Evolutionary conservation across 2,888 invertebrate genomes (phyloP), one percentile per base, ranked within the genome.

Genomic region (Lasioglossum marginatum): DNA sequence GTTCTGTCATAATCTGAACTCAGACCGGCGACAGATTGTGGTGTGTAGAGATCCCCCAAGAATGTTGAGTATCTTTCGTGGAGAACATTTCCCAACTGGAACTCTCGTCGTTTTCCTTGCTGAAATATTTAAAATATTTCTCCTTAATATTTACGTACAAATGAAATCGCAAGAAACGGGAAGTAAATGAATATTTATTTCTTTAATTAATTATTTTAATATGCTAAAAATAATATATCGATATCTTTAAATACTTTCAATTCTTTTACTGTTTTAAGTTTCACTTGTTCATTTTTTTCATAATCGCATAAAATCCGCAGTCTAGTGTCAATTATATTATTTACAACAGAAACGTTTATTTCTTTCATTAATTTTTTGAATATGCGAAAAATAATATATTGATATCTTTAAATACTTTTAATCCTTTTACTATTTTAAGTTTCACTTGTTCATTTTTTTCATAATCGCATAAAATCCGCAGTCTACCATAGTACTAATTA

Each of bases 1-100:
- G 98, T 98, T 74, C 98, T 96, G 78, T 97, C 97, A 92, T 96
- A 97, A 93, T 97, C 97, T 0, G 97, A 97, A 57, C 97, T 97
- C 40, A 96, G 95, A 72, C 96, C 95, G 60, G 87, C 89, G 12
- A 93, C 89, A 4, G 89, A 48, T 16, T 91, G 85, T 0, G 96
- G 95, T 0, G 95, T 91, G 91, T 96, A 97, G 23, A 96, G 87
- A 1, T 91, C 91, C 0, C 96, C 96, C 60, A 96, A 92, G 45
- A 96, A 95, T 0, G 93, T 91, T n/a, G 95, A 93, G 89, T 96
- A 96, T 19, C 94, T 94, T 12, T 93, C 87, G 78, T 96, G 95
- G 10, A 97, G 90, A 86, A 95, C 95, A 83, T 95, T 93, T 0
- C 96, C 97, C 4, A 96, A 95, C 40, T 94, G 91, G 91, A 94